A percentile compares a stretch with the other conserved stretches of the same genome.
These are phyloP conservation scores for Gallinago stenura DNA, from an alignment of 2,797 vertebrate species.

Conservation along the genomic window DNA sequence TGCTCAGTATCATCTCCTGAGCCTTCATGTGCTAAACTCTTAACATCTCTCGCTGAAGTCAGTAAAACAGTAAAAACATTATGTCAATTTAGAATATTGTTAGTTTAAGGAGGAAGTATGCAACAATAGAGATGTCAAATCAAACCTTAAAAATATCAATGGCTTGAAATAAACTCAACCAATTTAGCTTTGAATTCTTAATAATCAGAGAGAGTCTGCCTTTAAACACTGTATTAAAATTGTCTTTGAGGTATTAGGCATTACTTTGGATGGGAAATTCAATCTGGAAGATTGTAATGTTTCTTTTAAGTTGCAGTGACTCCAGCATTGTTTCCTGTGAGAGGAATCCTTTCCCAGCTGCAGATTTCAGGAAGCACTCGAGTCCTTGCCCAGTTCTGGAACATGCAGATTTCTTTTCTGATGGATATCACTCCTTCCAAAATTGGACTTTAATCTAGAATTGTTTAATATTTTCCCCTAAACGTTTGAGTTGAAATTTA, in stretches of 20 bases:
- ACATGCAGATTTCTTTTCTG: not conserved
- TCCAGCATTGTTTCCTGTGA: not conserved
- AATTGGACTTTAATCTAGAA: not conserved
- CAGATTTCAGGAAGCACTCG: not conserved
- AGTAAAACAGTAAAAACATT: not conserved
- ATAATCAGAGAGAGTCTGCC: not conserved
- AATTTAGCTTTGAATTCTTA: not conserved
- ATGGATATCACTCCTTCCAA: not conserved
- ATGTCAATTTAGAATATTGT: not conserved
- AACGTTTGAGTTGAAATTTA: not conserved
- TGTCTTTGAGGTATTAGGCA: not conserved
- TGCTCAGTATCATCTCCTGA: not conserved
- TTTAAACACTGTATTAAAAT: not conserved
- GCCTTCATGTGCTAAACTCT: not conserved
- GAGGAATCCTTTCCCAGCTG: not conserved
- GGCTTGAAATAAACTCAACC: not conserved
- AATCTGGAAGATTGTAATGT: not conserved
- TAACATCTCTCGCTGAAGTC: not conserved
- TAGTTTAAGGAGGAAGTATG: not conserved
- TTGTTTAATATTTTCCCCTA: not conserved
- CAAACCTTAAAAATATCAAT: not conserved
- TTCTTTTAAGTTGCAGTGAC: not conserved
- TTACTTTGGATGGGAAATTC: constrained; percentile 10
- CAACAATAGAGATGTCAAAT: not conserved
- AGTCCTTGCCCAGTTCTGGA: not conserved